Percentiles rank a stretch among this genome's conserved stretches.
phyloP scores from a whole-genome alignment of 2,797 vertebrate species.

The Acridotheres tristis region DNA sequence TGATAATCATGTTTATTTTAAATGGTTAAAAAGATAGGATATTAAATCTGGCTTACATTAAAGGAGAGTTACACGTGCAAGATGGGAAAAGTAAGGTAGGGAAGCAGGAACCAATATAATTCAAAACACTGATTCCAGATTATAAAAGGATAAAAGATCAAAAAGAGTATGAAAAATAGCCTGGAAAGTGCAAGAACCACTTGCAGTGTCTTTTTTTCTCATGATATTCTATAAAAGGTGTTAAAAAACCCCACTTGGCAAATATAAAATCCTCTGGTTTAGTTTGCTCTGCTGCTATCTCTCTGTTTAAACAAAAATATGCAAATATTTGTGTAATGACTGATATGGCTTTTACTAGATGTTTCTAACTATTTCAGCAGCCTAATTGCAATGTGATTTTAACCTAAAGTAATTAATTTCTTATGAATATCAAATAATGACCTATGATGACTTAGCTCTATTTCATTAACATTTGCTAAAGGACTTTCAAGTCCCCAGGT shows the following conservation, averaged over 20 bases:
- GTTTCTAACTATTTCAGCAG: background rate
- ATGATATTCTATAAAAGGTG: background rate
- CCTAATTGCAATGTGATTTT: background rate
- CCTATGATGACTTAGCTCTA: background rate
- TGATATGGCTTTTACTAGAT: background rate
- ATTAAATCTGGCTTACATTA: background rate
- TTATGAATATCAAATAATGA: background rate
- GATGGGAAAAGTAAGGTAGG: background rate
- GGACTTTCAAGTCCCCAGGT: background rate
- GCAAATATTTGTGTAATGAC: background rate
- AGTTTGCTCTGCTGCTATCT: background rate
- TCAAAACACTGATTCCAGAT: background rate
- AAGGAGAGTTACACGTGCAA: background rate
- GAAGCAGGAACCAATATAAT: background rate
- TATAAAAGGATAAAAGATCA: background rate
- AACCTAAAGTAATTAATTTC: constrained; percentile 5
- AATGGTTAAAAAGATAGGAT: background rate
- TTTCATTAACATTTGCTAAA: constrained; percentile 20
- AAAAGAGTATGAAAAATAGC: background rate
- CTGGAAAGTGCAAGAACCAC: background rate
- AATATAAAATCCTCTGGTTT: background rate
- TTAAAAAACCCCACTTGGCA: background rate
- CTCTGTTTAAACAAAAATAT: background rate
- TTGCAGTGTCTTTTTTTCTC: background rate
- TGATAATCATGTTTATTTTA: background rate